These are phyloP conservation scores for Drosophila bocki DNA, from an alignment of 1,140 invertebrate species.

Conservation along the genomic window DNA sequence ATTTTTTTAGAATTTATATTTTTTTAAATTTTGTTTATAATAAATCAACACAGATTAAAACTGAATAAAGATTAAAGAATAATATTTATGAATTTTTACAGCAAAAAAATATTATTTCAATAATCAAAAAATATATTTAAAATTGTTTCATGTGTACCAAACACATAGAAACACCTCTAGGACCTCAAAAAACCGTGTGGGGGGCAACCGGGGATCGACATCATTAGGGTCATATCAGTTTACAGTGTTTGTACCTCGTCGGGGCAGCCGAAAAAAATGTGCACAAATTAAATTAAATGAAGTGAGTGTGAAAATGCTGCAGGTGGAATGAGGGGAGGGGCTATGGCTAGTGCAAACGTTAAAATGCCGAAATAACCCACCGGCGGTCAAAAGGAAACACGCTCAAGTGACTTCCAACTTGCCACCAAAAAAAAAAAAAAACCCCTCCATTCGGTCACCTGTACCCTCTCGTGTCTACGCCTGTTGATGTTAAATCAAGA, in stretches of 20 bases:
- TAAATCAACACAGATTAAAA: no score
- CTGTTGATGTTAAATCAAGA: conserved; percentile 76
- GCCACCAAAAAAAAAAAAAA: conserved; percentile 30
- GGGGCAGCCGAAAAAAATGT: conserved; percentile 64
- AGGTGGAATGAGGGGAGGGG: conserved; percentile 9
- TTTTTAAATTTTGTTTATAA: no score
- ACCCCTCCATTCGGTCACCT: conserved; percentile 21
- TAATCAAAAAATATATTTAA: neutral
- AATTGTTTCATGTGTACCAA: neutral
- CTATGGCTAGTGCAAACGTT: conserved; percentile 45
- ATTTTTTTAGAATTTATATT: no score
- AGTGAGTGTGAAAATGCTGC: conserved; percentile 80
- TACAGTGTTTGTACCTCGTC: conserved; percentile 34
- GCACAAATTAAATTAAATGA: conserved; percentile 82
- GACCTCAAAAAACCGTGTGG: conserved; percentile 15
- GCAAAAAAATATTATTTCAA: neutral
- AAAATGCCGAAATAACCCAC: conserved; percentile 27
- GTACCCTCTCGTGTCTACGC: conserved; percentile 34
- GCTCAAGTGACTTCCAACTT: conserved; percentile 77
- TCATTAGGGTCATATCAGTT: conserved; percentile 76
- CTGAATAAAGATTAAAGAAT: no score
- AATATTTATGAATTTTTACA: neutral
- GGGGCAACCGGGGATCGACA: conserved; percentile 33
- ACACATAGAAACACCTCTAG: conserved; percentile 38
- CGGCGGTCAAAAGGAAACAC: conserved; percentile 73